Conservation (phyloP, 2,113 vertebrate genomes). For the Lathamus discolor region DNA sequence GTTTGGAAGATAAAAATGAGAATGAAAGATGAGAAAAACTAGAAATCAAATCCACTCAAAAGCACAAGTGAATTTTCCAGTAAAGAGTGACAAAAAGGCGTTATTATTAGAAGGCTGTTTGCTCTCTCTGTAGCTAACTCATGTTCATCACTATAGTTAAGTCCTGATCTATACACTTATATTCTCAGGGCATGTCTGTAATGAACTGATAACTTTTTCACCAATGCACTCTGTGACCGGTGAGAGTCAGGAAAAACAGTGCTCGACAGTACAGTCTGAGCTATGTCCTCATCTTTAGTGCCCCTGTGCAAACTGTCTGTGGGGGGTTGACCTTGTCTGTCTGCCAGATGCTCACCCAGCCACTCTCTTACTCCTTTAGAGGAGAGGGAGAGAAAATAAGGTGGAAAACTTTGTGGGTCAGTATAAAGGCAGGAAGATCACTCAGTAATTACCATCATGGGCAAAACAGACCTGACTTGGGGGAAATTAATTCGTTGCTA, state of each 20-base stretch:
- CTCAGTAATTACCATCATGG: background rate
- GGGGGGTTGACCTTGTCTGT: background rate
- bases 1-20: background rate
- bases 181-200: background rate
- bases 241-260: background rate
- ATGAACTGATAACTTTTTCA: background rate
- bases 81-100: background rate
- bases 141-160: background rate
- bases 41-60: background rate
- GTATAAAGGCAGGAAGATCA: background rate
- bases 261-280: background rate
- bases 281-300: background rate
- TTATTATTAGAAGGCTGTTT: background rate
- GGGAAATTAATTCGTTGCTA: background rate
- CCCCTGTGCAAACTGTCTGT: background rate
- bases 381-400: background rate
- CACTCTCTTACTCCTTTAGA: background rate
- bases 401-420: background rate
- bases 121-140: background rate
- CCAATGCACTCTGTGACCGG: background rate
- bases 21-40: background rate
- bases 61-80: background rate
- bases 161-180: background rate
- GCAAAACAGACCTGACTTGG: background rate
- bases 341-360: background rate